Evolutionary conservation across 2,113 vertebrate genomes (phyloP), one percentile per base, ranked within the genome.

Genomic region (Leptobrachium ailaonicum): DNA sequence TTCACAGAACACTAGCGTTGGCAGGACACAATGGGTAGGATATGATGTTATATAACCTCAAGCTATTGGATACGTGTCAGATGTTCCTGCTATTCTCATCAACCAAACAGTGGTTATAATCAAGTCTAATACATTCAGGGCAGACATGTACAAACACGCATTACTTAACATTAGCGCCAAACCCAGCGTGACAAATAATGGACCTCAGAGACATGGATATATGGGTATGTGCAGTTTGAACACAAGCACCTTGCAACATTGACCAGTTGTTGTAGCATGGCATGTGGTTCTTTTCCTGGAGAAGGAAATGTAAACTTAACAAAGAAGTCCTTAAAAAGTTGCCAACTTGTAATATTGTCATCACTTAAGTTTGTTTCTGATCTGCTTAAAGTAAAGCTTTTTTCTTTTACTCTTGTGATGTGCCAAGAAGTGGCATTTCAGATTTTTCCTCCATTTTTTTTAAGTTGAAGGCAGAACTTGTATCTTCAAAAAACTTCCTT

Each of bases 11-110:
- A 80, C 78, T 68, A 40, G 71, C 41, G 20, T 63, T 80, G 78
- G 78, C 78, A 80, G 78, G 50, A 80, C 71, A 68, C 41, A 73
- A 60, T 6, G 71, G 63, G 78, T 67, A 80, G 78, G 78, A 79
- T 73, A 79, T 79, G 70, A 79, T 79, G 70, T 72, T 79, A 79
- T 73, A 11, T 44, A 56, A 60, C 77, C 77, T 79, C 45, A 20
- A 47, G 77, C 77, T 79, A 40, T 63, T 79, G 77, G 77, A 70
- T 56, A 13, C 2, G 72, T 73, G n/a, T 79, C 70, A 79, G 70
- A 53, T 72, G 69, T 64, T 69, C 43, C 62, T 56, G 69, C 44
- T 66, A 73, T 79, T 66, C 45, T 72, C 69, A 79, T 66, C 70
- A 66, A 56, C 70, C 70, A 73, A 56, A 64, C n/a, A 73, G 62